These are phyloP conservation scores for Chiridota heheva DNA, from an alignment of 35 echinoderm and acorn worm species.

Conservation along the genomic window DNA sequence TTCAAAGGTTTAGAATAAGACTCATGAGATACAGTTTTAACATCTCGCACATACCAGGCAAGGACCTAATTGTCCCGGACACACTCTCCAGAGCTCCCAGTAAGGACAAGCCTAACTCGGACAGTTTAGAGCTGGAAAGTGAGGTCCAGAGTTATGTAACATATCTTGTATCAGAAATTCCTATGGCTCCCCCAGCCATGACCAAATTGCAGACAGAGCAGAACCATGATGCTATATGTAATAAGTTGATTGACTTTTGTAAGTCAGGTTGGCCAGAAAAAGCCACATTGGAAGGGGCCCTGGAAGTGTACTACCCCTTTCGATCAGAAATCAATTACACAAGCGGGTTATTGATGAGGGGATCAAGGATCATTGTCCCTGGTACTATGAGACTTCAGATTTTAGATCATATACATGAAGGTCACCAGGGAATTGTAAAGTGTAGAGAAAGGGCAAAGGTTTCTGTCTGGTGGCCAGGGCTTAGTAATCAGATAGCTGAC, in stretches of 20 bases:
- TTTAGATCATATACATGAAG: conserved; percentile 22
- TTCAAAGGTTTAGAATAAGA: conserved; percentile 22
- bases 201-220: neutral
- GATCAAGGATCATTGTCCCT: neutral
- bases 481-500: neutral
- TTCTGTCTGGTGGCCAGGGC: conserved; percentile 23
- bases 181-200: neutral
- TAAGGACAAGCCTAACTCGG: neutral
- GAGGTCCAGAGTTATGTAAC: neutral
- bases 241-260: conserved; percentile 8
- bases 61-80: conserved; percentile 12
- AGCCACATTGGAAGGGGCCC: neutral
- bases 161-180: neutral
- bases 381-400: neutral
- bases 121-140: neutral
- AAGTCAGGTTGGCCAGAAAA: conserved; percentile 19
- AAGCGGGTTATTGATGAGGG: conserved; percentile 14
- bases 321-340: neutral
- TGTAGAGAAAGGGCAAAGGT: conserved; percentile 1
- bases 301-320: conserved; percentile 17
- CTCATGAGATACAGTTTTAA: conserved; percentile 21
- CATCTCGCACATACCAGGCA: conserved; percentile 7
- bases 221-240: neutral
- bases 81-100: neutral
- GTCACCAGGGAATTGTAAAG: conserved; percentile 30